Percentiles rank a stretch among this genome's conserved stretches.
Evolutionary conservation across 2,797 vertebrate genomes (phyloP).

Genomic region (Clarias laeviceps): DNA sequence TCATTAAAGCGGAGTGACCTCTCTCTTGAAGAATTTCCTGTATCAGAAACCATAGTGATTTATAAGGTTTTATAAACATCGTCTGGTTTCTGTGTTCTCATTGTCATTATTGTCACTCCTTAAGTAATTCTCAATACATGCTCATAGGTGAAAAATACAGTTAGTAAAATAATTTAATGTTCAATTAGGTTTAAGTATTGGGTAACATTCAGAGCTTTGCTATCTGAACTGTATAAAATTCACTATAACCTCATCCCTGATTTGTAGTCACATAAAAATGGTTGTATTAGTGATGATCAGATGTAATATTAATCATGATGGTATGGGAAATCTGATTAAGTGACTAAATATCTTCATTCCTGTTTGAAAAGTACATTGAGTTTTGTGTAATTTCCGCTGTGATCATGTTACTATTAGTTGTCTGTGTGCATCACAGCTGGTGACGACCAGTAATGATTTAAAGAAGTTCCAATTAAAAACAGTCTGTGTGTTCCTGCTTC

Average conservation of each 20-base stretch:
- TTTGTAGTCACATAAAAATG: background rate
- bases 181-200: background rate
- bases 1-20: background rate
- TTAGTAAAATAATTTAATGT: background rate
- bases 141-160: background rate
- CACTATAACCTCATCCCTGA: background rate
- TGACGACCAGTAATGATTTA: background rate
- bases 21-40: background rate
- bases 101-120: background rate
- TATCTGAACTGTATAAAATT: background rate
- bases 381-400: background rate
- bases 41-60: background rate
- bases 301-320: background rate
- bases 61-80: background rate
- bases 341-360: background rate
- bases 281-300: background rate
- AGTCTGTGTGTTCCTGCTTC: slow-evolving; percentile 1
- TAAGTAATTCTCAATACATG: background rate
- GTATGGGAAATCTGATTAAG: background rate
- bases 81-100: background rate
- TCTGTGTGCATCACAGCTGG: slow-evolving; percentile 6
- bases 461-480: slow-evolving; percentile 9
- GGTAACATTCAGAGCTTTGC: background rate
- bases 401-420: background rate
- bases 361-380: background rate